Evolutionary conservation across 2,888 invertebrate genomes (phyloP).

Genomic region (Sturmia bella): DNA sequence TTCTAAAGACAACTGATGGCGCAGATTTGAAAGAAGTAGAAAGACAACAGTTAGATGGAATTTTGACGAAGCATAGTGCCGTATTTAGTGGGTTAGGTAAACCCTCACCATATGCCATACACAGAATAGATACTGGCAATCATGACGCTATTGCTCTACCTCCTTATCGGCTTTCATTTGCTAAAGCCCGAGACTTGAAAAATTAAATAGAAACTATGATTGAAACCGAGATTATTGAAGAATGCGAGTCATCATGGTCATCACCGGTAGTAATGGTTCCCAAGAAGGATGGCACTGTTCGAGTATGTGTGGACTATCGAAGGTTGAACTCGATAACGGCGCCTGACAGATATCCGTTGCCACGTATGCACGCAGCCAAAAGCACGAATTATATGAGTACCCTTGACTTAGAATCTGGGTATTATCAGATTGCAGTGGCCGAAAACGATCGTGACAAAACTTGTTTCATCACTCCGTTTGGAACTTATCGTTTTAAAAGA

Average conservation of each 20-base stretch:
- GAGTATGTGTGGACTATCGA: slow-evolving; percentile 75
- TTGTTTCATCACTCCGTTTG: slow-evolving; percentile 58
- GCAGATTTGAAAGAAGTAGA: too few relatives aligned
- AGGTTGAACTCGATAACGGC: slow-evolving; percentile 74
- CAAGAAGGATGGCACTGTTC: slow-evolving; percentile 71
- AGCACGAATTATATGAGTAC: slow-evolving; percentile 75
- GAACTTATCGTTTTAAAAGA: slow-evolving; percentile 52
- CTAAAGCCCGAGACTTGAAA: slow-evolving; percentile 62
- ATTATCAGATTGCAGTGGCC: slow-evolving; percentile 63
- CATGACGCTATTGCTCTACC: slow-evolving; percentile 75
- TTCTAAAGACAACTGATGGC: too few relatives aligned
- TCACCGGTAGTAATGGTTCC: slow-evolving; percentile 77
- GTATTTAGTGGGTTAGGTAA: slow-evolving; percentile 35
- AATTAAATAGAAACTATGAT: slow-evolving; percentile 75
- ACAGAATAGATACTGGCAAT: slow-evolving; percentile 75
- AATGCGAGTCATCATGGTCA: slow-evolving; percentile 78
- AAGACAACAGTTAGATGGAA: slow-evolving; percentile 25
- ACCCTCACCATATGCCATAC: slow-evolving; percentile 59
- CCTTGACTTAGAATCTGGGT: slow-evolving; percentile 75
- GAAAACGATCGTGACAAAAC: slow-evolving; percentile 66
- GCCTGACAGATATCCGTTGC: slow-evolving; percentile 77
- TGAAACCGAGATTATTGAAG: slow-evolving; percentile 76
- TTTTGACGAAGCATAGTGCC: slow-evolving; percentile 14
- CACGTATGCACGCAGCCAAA: slow-evolving; percentile 78
- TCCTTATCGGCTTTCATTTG: slow-evolving; percentile 76